Percentiles rank a stretch among this genome's conserved stretches.
Conservation (phyloP, 2,888 invertebrate species). For the Mythimna loreyi region DNA sequence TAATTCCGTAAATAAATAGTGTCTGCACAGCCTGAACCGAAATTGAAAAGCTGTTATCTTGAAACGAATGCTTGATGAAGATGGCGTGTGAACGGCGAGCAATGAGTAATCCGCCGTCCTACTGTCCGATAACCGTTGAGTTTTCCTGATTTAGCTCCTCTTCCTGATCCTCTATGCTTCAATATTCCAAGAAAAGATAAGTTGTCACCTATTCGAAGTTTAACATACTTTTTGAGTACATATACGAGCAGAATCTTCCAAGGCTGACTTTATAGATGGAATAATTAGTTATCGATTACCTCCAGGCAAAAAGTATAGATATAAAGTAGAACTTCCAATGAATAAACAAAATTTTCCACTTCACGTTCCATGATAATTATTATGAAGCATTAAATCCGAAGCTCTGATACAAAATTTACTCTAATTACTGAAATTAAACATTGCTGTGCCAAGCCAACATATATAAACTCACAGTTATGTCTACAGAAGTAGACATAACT, state of each 20-base stretch:
- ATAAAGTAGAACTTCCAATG: not conserved
- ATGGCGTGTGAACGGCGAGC: too few relatives aligned
- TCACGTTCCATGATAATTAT: conserved; percentile 10
- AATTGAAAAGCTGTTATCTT: too few relatives aligned
- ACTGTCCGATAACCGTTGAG: too few relatives aligned
- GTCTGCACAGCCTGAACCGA: too few relatives aligned
- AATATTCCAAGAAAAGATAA: not conserved
- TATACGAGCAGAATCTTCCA: too few relatives aligned
- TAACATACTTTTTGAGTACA: too few relatives aligned
- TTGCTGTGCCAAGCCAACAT: not conserved
- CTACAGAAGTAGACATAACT: too few relatives aligned
- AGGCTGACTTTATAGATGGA: not conserved
- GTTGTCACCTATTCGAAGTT: not conserved
- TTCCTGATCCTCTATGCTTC: too few relatives aligned
- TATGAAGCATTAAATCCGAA: conserved; percentile 13
- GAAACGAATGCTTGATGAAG: too few relatives aligned
- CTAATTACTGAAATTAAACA: conserved; percentile 18
- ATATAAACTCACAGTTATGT: not conserved
- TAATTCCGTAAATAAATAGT: too few relatives aligned
- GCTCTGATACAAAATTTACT: not conserved
- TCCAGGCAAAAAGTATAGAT: not conserved
- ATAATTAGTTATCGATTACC: not conserved
- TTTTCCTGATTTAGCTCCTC: too few relatives aligned
- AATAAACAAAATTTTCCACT: conserved; percentile 11
- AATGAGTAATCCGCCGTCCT: too few relatives aligned